Base-by-base conservation (phyloP, 2,113 vertebrate species). In the Cyanistes caeruleus region DNA sequence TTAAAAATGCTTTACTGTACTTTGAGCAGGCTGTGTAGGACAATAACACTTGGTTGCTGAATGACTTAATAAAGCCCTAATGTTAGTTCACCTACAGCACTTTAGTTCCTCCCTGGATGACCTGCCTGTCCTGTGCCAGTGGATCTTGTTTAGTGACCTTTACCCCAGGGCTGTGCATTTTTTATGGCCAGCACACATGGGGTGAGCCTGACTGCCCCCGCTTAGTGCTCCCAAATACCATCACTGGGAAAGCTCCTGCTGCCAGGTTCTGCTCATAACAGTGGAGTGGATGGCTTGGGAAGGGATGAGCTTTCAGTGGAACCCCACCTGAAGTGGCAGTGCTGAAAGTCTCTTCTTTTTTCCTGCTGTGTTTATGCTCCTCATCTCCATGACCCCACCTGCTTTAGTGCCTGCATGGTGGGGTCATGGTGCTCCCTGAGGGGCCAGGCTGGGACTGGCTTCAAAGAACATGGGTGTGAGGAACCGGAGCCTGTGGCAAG, bases 51-150 rank as follows among this genome's bases (percentile, higher is more conserved):
- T 90, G 73, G 90, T 95, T 95, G 84, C 92, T 95, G 87, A 92
- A 94, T 92, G 95, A 82, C 60, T 97, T 96, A 96, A 96, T 97
- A 96, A 97, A 97, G 88, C 88, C 92, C 85, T 95, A 48, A 82
- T 95, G 84, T 95, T 92, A 83, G 91, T 93, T 97, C 83, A 95
- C 88, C 87, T 93, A 93, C 65, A 95, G 63, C 76, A 84, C 94
- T 93, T 80, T 76, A 93, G 92, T 88, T 88, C 83, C 86, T 94
- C 92, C 93, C 96, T 97, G 96, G 95, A 72, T 96, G 80, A 96
- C 81, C 86, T 96, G 88, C 93, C 88, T 96, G 76, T 93, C 86
- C 62, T 72, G 60, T 91, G n/a, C 85, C 84, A 90, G 69, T 37
- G 44, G 64, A 92, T 93, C 79, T 35, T 56, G 30, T 59, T 79